Evolutionary conservation across 2,113 vertebrate genomes (phyloP).

Genomic region (Ginglymostoma cirratum): DNA sequence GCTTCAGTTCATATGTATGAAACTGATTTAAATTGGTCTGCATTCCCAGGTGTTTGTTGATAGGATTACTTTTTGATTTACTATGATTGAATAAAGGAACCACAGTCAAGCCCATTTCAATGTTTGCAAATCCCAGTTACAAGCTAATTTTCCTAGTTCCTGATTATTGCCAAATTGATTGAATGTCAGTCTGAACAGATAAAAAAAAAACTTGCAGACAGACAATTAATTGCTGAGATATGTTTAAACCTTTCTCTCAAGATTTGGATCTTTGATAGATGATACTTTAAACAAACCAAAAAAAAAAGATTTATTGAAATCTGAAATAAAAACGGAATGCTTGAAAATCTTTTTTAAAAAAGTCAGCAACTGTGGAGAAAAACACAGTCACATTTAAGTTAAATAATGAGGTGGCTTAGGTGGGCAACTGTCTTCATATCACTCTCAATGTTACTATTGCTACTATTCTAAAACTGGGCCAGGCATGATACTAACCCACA

Average conservation of each 20-base stretch:
- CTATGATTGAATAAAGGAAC: conserved; percentile 6
- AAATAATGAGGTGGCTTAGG: too few relatives aligned
- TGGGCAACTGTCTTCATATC: background rate
- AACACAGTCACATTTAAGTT: background rate
- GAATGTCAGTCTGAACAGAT: background rate
- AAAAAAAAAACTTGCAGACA: background rate
- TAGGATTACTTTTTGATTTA: conserved; percentile 5
- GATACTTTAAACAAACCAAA: background rate
- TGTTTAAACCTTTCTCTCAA: background rate
- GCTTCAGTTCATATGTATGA: background rate
- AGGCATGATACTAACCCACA: background rate
- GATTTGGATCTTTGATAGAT: background rate
- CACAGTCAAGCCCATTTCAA: background rate
- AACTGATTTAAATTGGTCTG: background rate
- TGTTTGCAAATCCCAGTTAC: background rate
- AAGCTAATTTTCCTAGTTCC: background rate
- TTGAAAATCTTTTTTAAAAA: background rate
- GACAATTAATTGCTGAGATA: background rate
- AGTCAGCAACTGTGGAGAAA: background rate
- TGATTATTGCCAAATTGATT: conserved; percentile 13
- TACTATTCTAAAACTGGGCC: background rate
- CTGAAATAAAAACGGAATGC: background rate
- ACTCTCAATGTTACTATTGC: background rate
- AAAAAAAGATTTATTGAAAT: background rate
- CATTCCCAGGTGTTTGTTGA: background rate